Percentiles rank a stretch among this genome's conserved stretches.
Evolutionary conservation across 2,797 vertebrate species (phyloP).

Genomic region (Lutra lutra): DNA sequence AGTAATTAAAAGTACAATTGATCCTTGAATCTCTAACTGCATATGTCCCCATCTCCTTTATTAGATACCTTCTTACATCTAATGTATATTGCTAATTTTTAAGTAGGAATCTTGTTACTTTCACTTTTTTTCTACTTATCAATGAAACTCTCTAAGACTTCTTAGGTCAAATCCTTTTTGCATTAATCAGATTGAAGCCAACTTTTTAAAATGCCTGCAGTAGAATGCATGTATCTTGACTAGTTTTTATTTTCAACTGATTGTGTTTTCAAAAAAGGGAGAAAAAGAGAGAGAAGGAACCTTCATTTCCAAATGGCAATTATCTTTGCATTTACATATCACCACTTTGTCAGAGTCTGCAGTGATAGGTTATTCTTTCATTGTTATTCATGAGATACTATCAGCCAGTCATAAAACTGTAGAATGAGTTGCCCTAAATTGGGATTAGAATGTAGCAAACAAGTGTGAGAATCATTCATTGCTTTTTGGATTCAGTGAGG

Average conservation of each 20-base stretch:
- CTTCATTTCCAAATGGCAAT: slow-evolving; percentile 51
- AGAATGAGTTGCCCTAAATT: slow-evolving; percentile 37
- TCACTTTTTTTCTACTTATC: slow-evolving; percentile 37
- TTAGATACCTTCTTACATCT: slow-evolving; percentile 49
- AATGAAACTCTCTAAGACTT: neutral
- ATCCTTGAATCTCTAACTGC: slow-evolving; percentile 41
- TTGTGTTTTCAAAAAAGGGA: neutral
- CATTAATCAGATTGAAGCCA: neutral
- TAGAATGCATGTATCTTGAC: slow-evolving; percentile 10
- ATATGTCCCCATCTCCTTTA: slow-evolving; percentile 6
- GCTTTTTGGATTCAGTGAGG: neutral
- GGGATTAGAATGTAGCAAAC: neutral
- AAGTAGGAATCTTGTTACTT: slow-evolving; percentile 5
- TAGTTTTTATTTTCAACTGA: slow-evolving; percentile 58
- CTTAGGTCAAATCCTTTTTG: slow-evolving; percentile 14
- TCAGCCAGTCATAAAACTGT: slow-evolving; percentile 30
- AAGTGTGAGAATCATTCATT: neutral
- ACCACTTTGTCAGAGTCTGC: neutral
- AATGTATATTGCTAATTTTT: slow-evolving; percentile 1
- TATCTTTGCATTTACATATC: slow-evolving; percentile 46
- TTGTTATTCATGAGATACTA: slow-evolving; percentile 54
- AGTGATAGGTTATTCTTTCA: slow-evolving; percentile 1
- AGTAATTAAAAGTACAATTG: slow-evolving; percentile 66
- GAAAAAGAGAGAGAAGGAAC: neutral
- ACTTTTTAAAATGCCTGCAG: neutral